Evolutionary conservation across 2,113 vertebrate species (phyloP), one percentile per base, ranked within the genome.

Genomic region (Cryptomyrus ogoouensis): DNA sequence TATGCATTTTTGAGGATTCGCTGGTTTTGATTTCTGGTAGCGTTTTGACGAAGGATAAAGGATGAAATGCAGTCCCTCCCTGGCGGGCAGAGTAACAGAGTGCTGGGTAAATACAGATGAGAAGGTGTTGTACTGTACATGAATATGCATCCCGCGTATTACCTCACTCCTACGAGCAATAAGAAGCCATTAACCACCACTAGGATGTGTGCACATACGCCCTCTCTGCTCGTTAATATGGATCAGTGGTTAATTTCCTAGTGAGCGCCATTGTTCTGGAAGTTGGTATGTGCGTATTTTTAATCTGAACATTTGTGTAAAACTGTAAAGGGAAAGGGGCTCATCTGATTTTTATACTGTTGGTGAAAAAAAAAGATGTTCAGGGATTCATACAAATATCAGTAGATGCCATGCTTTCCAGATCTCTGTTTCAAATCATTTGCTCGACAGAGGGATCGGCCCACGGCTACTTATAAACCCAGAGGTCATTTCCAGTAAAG

Each of bases 1-100:
- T 93, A 93, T 93, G 93, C 93, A 93, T 93, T 93, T 70, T 91
- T 90, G 91, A 91, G 92, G 93, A 91, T 89, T 92, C 86, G 89
- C 90, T 90, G 91, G 90, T 93, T 90, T 91, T 91, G 92, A 90
- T 86, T 88, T 87, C 90, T 88, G 90, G 90, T 52, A 21, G 89
- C 91, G 91, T 91, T 89, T 89, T 91, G 89, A 90, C 47, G 89
- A 91, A 89, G 92, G n/a, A 39, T 53, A 88, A 91, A 88, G 92
- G n/a, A 53, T 53, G 89, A 89, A 92, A 91, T 92, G 90, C 91
- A 91, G 86, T 91, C 88, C 39, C 91, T 92, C 89, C 90, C 87
- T 90, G 90, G 90, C 70, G 27, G 90, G n/a, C 90, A 91, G 91
- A 85, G 58, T 70, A 53, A 53, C 58, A 39, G 90, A 70, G 80